phyloP scores from a whole-genome alignment of 2,888 invertebrate species.

The Lasioglossum pauxillum region DNA sequence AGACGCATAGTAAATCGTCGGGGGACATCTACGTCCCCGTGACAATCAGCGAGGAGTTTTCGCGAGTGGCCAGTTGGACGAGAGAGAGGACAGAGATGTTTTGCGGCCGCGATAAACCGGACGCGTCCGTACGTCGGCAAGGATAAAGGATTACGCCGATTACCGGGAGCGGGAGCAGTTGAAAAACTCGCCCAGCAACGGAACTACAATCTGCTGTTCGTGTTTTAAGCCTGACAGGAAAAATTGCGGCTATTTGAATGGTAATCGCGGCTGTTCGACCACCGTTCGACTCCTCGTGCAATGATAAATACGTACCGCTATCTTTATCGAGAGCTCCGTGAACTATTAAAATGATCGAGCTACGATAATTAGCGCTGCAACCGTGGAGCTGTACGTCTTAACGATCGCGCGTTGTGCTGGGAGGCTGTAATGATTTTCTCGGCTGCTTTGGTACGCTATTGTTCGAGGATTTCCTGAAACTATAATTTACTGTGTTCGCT shows the following conservation, averaged over 20 bases:
- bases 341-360: slow-evolving; percentile 28
- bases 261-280: slow-evolving; percentile 43
- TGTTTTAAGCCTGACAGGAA: slow-evolving; percentile 45
- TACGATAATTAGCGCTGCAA: slow-evolving; percentile 27
- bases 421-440: neutral
- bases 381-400: neutral
- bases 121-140: slow-evolving; percentile 51
- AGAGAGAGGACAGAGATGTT: slow-evolving; percentile 26
- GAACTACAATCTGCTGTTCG: slow-evolving; percentile 55
- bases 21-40: slow-evolving; percentile 40
- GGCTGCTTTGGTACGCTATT: neutral
- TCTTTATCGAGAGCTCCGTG: slow-evolving; percentile 29
- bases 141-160: slow-evolving; percentile 70
- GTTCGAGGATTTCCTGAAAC: neutral
- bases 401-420: neutral
- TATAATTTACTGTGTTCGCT: neutral
- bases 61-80: slow-evolving; percentile 34
- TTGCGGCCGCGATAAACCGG: slow-evolving; percentile 59
- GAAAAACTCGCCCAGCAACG: slow-evolving; percentile 55
- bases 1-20: neutral
- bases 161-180: slow-evolving; percentile 47
- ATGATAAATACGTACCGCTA: slow-evolving; percentile 16
- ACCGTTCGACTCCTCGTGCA: slow-evolving; percentile 39
- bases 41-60: slow-evolving; percentile 48
- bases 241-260: slow-evolving; percentile 58